Evolutionary conservation across 2,797 vertebrate species (phyloP).

Genomic region (Lithobates pipiens): DNA sequence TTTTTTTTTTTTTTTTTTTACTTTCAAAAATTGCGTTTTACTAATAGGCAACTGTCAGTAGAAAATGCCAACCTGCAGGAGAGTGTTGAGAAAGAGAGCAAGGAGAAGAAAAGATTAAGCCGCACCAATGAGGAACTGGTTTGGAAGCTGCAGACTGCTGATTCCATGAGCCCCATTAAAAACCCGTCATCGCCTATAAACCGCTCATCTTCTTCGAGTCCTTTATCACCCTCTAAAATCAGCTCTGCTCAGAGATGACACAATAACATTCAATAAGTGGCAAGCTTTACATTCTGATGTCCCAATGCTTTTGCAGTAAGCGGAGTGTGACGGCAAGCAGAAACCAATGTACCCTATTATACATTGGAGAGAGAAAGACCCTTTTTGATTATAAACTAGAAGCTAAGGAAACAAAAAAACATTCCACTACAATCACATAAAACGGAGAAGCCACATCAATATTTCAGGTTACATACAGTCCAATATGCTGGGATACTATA

Average conservation of each 20-base stretch:
- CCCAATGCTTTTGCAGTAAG: not conserved
- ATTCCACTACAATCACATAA: constrained; percentile 61
- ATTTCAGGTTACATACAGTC: constrained; percentile 74
- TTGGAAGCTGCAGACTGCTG: constrained; percentile 95
- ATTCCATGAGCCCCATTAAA: constrained; percentile 84
- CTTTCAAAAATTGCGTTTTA: not conserved
- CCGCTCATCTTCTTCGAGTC: constrained; percentile 76
- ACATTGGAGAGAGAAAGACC: not conserved
- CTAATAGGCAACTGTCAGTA: constrained; percentile 89
- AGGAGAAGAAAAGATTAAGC: constrained; percentile 96
- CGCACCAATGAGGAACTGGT: constrained; percentile 94
- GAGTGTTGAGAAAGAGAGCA: constrained; percentile 91
- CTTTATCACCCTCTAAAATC: constrained; percentile 85
- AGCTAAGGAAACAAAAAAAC: constrained; percentile 65
- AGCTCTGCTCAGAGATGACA: constrained; percentile 77
- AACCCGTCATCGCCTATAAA: constrained; percentile 86
- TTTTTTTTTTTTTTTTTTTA: no score
- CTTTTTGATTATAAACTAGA: constrained; percentile 63
- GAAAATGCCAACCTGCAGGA: constrained; percentile 96
- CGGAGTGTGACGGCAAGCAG: constrained; percentile 4
- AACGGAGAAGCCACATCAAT: constrained; percentile 67
- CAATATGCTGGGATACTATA: constrained; percentile 68
- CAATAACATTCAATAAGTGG: not conserved
- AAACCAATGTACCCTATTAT: not conserved
- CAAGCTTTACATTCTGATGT: not conserved